Evolutionary conservation across 1,140 invertebrate genomes (phyloP).

Genomic region (Drosophila pseudoobscura): DNA sequence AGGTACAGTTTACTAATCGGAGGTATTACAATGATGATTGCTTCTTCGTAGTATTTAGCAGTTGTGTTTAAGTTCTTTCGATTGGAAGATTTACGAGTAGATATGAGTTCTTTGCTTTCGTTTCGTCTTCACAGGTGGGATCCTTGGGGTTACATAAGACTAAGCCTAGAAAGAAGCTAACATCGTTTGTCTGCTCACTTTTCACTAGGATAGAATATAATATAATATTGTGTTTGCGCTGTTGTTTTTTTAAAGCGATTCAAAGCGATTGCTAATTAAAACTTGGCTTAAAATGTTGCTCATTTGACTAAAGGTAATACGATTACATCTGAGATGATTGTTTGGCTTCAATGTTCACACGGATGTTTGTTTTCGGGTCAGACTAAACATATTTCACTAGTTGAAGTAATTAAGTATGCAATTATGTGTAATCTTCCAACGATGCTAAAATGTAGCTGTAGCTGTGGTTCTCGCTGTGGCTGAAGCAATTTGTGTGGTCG

Average conservation of each 20-base stretch:
- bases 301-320: constrained; percentile 45
- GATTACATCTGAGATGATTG: constrained; percentile 64
- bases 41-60: constrained; percentile 42
- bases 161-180: constrained; percentile 34
- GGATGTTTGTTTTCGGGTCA: constrained; percentile 32
- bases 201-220: constrained; percentile 7
- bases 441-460: constrained; percentile 25
- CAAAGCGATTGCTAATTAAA: constrained; percentile 50
- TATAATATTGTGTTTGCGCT: constrained; percentile 15
- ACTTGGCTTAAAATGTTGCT: constrained; percentile 52
- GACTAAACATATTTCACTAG: constrained; percentile 55
- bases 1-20: constrained; percentile 75
- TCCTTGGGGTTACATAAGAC: constrained; percentile 54
- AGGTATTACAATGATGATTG: constrained; percentile 76
- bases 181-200: constrained; percentile 1
- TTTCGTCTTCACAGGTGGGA: constrained; percentile 62
- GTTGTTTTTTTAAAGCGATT: constrained; percentile 19
- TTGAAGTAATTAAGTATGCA: constrained; percentile 60
- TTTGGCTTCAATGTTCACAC: constrained; percentile 47
- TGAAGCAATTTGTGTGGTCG: constrained; percentile 18
- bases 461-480: constrained; percentile 16
- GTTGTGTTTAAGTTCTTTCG: constrained; percentile 35
- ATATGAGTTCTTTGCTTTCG: constrained; percentile 60
- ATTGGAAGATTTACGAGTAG: constrained; percentile 41
- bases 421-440: constrained; percentile 52